Conservation (phyloP, 2,797 vertebrate genomes). For the Tenualosa thibaudeaui region DNA sequence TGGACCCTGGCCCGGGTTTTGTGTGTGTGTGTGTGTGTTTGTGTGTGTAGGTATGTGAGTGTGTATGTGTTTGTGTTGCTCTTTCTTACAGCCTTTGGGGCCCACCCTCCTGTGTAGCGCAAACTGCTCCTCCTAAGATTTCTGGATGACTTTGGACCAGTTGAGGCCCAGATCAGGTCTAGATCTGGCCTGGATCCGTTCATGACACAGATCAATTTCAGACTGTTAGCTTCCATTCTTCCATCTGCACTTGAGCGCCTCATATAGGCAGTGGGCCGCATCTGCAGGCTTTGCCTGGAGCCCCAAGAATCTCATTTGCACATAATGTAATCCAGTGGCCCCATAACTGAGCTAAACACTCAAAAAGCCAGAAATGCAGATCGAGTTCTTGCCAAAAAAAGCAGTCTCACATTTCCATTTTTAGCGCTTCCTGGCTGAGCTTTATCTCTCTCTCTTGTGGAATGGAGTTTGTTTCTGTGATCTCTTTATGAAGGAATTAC, state of each 20-base stretch:
- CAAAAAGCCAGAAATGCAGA: not conserved
- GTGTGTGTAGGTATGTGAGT: not conserved
- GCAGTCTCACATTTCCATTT: not conserved
- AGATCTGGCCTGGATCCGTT: not conserved
- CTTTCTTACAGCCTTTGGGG: no score
- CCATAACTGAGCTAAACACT: not conserved
- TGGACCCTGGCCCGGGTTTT: conserved; percentile 45
- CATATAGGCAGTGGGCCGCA: not conserved
- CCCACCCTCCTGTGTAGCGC: not conserved
- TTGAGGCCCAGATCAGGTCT: not conserved
- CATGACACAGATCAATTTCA: not conserved
- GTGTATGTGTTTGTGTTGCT: not conserved
- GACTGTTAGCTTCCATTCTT: not conserved
- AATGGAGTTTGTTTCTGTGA: not conserved
- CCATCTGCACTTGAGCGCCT: not conserved
- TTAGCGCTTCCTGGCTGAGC: not conserved
- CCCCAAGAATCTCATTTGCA: not conserved
- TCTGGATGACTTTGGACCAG: not conserved
- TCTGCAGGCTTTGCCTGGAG: conserved; percentile 25
- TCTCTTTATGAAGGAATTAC: conserved; percentile 15
- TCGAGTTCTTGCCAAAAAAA: not conserved
- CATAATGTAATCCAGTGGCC: not conserved
- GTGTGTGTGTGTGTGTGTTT: not conserved
- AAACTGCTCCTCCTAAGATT: not conserved
- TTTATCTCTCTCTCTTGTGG: not conserved